phyloP scores from a whole-genome alignment of 2,113 vertebrate species.

The Pachypanchax playfairii region DNA sequence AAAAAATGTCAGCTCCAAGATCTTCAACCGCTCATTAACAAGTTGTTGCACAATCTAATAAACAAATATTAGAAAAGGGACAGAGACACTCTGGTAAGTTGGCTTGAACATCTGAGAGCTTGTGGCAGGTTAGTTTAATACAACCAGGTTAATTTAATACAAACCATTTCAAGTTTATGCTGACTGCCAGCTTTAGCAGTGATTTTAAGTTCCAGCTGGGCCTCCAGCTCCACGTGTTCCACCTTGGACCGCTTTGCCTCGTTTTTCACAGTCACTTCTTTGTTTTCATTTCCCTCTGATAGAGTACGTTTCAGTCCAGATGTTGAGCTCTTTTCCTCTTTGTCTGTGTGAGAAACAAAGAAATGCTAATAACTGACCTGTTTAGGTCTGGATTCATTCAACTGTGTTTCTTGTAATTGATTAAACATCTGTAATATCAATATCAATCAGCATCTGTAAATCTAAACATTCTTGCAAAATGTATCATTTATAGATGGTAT shows the following conservation, averaged over 20 bases:
- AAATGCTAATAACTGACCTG: neutral
- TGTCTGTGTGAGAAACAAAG: slow-evolving; percentile 19
- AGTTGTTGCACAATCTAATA: slow-evolving; percentile 89
- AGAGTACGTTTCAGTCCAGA: slow-evolving; percentile 76
- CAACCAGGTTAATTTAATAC: neutral
- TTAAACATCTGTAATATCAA: too few relatives aligned
- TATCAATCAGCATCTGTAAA: too few relatives aligned
- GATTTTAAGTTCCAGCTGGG: slow-evolving; percentile 94
- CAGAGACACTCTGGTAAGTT: neutral
- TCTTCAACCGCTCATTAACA: slow-evolving; percentile 87
- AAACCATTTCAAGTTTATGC: slow-evolving; percentile 91
- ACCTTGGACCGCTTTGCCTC: slow-evolving; percentile 79
- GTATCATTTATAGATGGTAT: too few relatives aligned
- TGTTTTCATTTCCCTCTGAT: slow-evolving; percentile 67
- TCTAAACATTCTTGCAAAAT: too few relatives aligned
- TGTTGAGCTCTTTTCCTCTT: slow-evolving; percentile 59
- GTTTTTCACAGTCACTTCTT: slow-evolving; percentile 47
- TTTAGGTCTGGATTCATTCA: neutral
- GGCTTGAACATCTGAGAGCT: neutral
- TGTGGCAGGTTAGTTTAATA: too few relatives aligned
- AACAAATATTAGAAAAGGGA: slow-evolving; percentile 4
- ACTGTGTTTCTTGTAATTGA: too few relatives aligned
- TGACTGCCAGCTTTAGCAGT: slow-evolving; percentile 85
- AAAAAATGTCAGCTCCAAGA: slow-evolving; percentile 86
- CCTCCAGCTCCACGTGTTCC: slow-evolving; percentile 82